Conservation (phyloP, 2,113 vertebrate genomes). For the Daphoenositta chrysoptera region DNA sequence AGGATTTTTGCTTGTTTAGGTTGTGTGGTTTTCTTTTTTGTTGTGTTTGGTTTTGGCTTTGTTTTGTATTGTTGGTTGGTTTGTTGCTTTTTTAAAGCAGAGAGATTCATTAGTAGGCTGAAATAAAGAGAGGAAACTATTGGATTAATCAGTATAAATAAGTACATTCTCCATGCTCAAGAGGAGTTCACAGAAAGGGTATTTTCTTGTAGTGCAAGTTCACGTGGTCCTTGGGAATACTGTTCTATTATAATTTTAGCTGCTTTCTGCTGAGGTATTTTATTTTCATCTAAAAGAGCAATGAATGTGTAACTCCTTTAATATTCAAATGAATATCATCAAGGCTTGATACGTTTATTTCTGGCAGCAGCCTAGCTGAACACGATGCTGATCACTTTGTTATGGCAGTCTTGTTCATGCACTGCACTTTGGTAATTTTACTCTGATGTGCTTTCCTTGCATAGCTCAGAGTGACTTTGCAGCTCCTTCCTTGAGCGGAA, state of each 20-base stretch:
- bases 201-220: neutral
- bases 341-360: conserved; percentile 9
- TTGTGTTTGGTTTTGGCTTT: neutral
- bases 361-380: neutral
- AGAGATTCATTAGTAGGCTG: neutral
- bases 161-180: neutral
- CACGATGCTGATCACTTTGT: neutral
- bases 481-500: neutral
- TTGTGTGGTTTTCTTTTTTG: neutral
- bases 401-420: neutral
- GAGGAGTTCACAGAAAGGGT: neutral
- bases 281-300: neutral
- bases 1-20: neutral
- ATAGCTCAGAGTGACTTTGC: neutral
- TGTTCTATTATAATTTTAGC: neutral
- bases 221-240: neutral
- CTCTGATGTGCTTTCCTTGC: neutral
- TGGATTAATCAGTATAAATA: neutral
- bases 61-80: neutral
- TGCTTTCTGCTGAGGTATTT: neutral
- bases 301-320: neutral
- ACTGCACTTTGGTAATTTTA: neutral
- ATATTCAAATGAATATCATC: neutral
- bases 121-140: neutral
- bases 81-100: neutral